Percentiles rank a stretch among this genome's conserved stretches.
Conservation (phyloP, 2,888 invertebrate genomes). For the Drosophila rellima region DNA sequence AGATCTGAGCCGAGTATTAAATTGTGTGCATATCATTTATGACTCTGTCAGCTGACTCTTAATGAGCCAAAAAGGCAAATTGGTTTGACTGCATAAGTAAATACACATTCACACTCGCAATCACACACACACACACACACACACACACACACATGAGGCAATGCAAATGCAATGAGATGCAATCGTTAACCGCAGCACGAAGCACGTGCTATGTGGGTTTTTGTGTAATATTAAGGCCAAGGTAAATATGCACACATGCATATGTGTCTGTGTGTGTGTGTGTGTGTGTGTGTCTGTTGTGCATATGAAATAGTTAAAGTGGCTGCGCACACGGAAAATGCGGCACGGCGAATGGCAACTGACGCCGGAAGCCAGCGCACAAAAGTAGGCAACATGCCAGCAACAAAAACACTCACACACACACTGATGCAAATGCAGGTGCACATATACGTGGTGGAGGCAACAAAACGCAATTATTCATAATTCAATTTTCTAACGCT, state of each 20-base stretch:
- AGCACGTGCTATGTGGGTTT: constrained; percentile 52
- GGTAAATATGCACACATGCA: constrained; percentile 35
- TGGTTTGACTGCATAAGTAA: constrained; percentile 61
- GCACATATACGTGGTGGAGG: not conserved
- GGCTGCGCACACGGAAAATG: constrained; percentile 29
- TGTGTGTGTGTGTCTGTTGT: constrained; percentile 19
- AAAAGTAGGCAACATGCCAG: constrained; percentile 60
- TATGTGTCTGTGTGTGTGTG: not conserved
- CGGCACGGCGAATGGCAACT: constrained; percentile 8
- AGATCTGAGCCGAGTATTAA: constrained; percentile 54
- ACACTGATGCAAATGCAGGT: constrained; percentile 8
- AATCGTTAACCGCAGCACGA: constrained; percentile 61
- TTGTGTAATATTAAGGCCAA: constrained; percentile 55
- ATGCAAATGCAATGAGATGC: constrained; percentile 55
- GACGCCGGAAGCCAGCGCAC: constrained; percentile 31
- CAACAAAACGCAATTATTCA: constrained; percentile 75
- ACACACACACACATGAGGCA: not conserved
- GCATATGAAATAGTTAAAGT: constrained; percentile 37
- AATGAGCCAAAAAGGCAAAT: constrained; percentile 71
- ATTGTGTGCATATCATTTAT: constrained; percentile 67
- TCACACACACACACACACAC: not conserved
- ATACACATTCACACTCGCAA: constrained; percentile 8
- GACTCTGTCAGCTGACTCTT: constrained; percentile 40
- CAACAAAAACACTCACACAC: constrained; percentile 2
- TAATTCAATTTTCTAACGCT: constrained; percentile 76